These are phyloP conservation scores for Drosophila mimetica DNA, from an alignment of 2,888 invertebrate species.

Conservation along the genomic window DNA sequence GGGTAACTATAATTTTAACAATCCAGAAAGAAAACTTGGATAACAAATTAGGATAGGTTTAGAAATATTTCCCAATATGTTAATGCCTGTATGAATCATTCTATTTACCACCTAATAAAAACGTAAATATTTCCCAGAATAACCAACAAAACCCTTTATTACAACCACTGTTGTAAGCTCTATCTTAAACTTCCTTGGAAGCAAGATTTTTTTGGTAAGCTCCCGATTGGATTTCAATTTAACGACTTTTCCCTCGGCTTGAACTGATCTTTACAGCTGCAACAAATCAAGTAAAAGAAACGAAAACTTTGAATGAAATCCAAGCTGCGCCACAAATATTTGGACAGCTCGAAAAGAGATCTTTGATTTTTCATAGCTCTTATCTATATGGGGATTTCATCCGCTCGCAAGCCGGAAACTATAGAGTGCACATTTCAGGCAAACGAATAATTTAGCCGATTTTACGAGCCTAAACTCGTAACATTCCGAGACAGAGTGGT, in stretches of 20 bases:
- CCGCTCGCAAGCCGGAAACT: conserved; percentile 61
- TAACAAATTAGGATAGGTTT: too few species aligned
- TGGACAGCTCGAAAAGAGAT: conserved; percentile 30
- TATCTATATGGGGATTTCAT: conserved; percentile 60
- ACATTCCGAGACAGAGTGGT: conserved; percentile 48
- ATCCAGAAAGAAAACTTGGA: too few species aligned
- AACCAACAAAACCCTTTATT: neutral
- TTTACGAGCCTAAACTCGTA: conserved; percentile 15
- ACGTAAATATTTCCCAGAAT: conserved; percentile 2
- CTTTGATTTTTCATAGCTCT: conserved; percentile 33
- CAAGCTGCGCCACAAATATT: conserved; percentile 41
- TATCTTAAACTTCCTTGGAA: conserved; percentile 13
- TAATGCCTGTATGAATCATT: conserved; percentile 7
- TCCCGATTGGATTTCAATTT: conserved; percentile 25
- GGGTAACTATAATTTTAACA: too few species aligned
- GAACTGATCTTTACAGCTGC: conserved; percentile 3
- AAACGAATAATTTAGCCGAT: conserved; percentile 62
- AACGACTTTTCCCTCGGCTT: neutral
- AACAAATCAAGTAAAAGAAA: conserved; percentile 27
- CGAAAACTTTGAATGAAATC: conserved; percentile 16
- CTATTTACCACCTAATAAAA: neutral
- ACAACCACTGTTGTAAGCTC: neutral
- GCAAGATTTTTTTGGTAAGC: conserved; percentile 17
- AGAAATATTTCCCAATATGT: too few species aligned
- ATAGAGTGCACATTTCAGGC: conserved; percentile 68